A percentile compares a stretch with the other conserved stretches of the same genome.
phyloP scores from a whole-genome alignment of 2,797 vertebrate species.

The Cheirogaleus major region DNA sequence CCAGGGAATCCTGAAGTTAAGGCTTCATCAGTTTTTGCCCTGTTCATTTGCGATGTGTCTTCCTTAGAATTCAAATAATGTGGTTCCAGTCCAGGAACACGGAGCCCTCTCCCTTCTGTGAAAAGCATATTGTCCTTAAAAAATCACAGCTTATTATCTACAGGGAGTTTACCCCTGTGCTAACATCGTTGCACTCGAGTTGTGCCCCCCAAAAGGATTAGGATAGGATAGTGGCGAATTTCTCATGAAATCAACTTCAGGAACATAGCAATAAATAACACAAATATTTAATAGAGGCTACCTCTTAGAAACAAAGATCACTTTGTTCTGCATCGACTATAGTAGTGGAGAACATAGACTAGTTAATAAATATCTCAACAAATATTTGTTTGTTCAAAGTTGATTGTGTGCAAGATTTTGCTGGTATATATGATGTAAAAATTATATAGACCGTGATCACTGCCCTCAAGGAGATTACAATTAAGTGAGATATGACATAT shows the following conservation, averaged over 20 bases:
- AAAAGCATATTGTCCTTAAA: neutral
- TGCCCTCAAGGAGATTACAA: neutral
- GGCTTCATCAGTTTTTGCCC: neutral
- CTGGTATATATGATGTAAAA: neutral
- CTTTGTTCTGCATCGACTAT: neutral
- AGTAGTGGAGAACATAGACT: neutral
- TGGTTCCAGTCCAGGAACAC: neutral
- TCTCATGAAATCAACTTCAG: neutral
- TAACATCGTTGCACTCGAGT: fast-evolving
- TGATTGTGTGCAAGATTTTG: neutral
- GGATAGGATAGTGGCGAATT: neutral
- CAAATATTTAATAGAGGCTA: neutral
- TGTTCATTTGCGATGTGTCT: neutral
- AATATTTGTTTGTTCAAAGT: neutral
- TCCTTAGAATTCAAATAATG: neutral
- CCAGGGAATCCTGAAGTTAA: neutral
- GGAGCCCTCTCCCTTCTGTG: neutral
- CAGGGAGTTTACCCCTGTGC: neutral
- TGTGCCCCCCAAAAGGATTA: neutral
- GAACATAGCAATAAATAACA: neutral
- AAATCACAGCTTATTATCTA: neutral
- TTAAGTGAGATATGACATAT: neutral
- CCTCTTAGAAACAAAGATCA: neutral
- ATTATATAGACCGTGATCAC: neutral
- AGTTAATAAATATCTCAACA: neutral